These are phyloP conservation scores for Rhynchopsitta pachyrhyncha DNA, from an alignment of 2,113 vertebrate species.

Conservation along the genomic window DNA sequence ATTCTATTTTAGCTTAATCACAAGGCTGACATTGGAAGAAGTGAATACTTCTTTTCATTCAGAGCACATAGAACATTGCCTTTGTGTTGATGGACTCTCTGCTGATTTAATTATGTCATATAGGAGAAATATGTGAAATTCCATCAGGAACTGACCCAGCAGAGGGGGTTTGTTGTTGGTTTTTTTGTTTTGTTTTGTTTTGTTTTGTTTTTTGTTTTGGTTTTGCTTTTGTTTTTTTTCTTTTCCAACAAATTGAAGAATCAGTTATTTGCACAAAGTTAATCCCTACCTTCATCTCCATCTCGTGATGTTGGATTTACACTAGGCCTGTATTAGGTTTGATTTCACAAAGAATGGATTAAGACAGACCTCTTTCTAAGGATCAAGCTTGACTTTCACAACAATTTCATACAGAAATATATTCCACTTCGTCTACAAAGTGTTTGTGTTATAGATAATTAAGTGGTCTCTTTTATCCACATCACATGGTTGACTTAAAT, in stretches of 20 bases:
- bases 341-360: constrained; percentile 43
- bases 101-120: neutral
- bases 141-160: neutral
- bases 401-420: neutral
- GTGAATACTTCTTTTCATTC: neutral
- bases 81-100: neutral
- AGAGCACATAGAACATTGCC: neutral
- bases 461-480: neutral
- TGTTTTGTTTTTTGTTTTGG: too few relatives aligned
- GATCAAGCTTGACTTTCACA: constrained; percentile 19
- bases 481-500: neutral
- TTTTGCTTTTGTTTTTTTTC: too few relatives aligned
- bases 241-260: neutral
- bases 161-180: rapidly evolving
- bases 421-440: neutral
- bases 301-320: neutral
- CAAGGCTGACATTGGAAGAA: neutral
- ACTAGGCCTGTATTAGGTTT: neutral
- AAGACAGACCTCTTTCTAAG: constrained; percentile 8
- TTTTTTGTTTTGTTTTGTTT: too few relatives aligned
- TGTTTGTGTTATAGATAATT: neutral
- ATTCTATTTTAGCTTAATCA: neutral
- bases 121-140: neutral
- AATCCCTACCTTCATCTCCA: neutral
- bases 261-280: neutral